Evolutionary conservation across 2,888 invertebrate genomes (phyloP).

Genomic region (Temnothorax ravouxi): DNA sequence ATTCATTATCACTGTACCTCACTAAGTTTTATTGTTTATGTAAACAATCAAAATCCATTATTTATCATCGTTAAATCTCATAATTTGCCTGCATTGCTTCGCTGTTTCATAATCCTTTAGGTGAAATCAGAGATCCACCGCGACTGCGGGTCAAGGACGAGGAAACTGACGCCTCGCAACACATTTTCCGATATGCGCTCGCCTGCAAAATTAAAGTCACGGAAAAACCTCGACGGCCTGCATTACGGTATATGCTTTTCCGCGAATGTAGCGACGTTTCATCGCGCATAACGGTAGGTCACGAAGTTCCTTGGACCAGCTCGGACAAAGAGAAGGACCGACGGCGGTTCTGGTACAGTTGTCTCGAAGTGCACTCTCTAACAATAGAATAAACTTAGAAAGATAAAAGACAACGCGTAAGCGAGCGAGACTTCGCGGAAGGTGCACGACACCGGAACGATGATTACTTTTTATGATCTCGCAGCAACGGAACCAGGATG

Average conservation of each 20-base stretch:
- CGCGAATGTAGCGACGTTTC: conserved; percentile 44
- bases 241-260: not conserved
- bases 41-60: conserved; percentile 25
- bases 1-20: conserved; percentile 11
- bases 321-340: conserved; percentile 56
- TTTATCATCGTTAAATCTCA: conserved; percentile 9
- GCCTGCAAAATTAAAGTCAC: conserved; percentile 43
- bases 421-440: conserved; percentile 65
- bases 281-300: conserved; percentile 44
- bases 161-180: conserved; percentile 29
- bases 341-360: conserved; percentile 62
- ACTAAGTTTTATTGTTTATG: conserved; percentile 7
- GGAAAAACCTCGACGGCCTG: conserved; percentile 6
- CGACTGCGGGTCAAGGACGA: conserved; percentile 35
- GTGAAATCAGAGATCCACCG: not conserved
- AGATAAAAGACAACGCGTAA: conserved; percentile 58
- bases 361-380: conserved; percentile 52
- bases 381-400: conserved; percentile 67
- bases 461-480: conserved; percentile 66
- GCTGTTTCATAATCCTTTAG: not conserved
- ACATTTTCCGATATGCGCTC: conserved; percentile 21
- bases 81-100: conserved; percentile 14
- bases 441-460: conserved; percentile 56
- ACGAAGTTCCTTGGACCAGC: conserved; percentile 47
- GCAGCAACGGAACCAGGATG: conserved; percentile 16